Evolutionary conservation across 2,113 vertebrate species (phyloP), one percentile per base, ranked within the genome.

Genomic region (Neotragus pygmaeus): DNA sequence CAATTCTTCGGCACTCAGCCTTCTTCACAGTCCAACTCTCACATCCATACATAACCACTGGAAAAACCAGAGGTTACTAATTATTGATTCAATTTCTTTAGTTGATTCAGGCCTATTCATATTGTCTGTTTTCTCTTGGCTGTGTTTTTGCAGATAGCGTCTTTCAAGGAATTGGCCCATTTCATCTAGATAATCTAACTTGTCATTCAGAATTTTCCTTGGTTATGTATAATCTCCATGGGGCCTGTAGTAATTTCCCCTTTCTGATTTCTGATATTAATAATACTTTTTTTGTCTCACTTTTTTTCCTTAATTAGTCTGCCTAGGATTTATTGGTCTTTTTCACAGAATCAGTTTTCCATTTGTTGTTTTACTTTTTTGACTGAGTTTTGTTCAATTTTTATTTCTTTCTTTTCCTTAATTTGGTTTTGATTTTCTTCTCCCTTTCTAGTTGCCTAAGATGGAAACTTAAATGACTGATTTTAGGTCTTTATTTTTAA

Each of bases 1-100:
- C 57, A 11, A 5, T 58, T 27, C 57, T 58, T 58, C 0, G 0
- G 10, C 0, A 0, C 57, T 58, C 57, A 2, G 25, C 2, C 3
- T 58, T 11, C 57, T 58, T 58, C 25, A 58, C 23, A 58, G 57
- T 27, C 57, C 57, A 58, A 27, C 57, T 58, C 23, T 58, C 57
- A 58, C 25, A 58, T 58, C 0, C 57, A 58, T 58, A 58, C 10
- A 58, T 58, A 23, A 58, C 57, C 23, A 27, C 25, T 27, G 25
- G 57, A 12, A 12, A 58, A 58, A 27, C 25, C 57, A 5, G 27
- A 58, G 43, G 6, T 60, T 78, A 45, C 57, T 58, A 90, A 58
- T 78, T 47, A 90, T 36, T 57, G n/a, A 45, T 47, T 49, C 30
- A 49, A 13, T 60, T 90, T 49, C 23, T 49, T 49, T 6, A 55